Percentiles rank a stretch among this genome's conserved stretches.
These are phyloP conservation scores for Megaleporinus macrocephalus DNA, from an alignment of 2,113 vertebrate genomes.

Conservation along the genomic window DNA sequence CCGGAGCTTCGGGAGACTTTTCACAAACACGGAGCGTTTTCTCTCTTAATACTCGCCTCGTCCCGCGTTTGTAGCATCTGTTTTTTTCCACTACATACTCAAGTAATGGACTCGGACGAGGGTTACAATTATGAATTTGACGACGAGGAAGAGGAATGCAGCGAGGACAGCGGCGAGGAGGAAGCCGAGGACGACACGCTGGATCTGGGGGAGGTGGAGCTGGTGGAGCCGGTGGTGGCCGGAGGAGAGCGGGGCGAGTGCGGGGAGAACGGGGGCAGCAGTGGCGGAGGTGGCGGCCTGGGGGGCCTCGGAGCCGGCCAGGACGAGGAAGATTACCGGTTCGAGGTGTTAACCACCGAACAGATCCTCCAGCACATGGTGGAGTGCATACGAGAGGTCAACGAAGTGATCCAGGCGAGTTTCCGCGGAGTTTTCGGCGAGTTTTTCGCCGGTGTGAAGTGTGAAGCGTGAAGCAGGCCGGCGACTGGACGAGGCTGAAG, in stretches of 20 bases:
- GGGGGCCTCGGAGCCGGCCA: slow-evolving; percentile 85
- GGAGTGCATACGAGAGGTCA: slow-evolving; percentile 98
- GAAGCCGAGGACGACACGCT: slow-evolving; percentile 93
- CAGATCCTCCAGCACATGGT: slow-evolving; percentile 99
- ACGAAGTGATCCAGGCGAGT: slow-evolving; percentile 95
- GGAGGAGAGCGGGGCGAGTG: slow-evolving; percentile 89
- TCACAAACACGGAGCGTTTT: neutral
- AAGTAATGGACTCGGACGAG: slow-evolving; percentile 96
- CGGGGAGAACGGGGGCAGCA: slow-evolving; percentile 84
- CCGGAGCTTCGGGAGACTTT: neutral
- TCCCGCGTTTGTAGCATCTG: neutral
- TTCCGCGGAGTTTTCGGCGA: neutral
- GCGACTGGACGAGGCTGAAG: too few relatives aligned
- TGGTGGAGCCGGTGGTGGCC: slow-evolving; percentile 91
- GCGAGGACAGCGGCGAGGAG: slow-evolving; percentile 93
- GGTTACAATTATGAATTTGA: slow-evolving; percentile 98
- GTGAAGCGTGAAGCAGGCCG: too few relatives aligned
- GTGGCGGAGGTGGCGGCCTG: slow-evolving; percentile 65
- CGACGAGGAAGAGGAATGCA: slow-evolving; percentile 96
- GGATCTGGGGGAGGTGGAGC: slow-evolving; percentile 94
- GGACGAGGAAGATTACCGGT: slow-evolving; percentile 96
- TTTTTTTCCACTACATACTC: neutral
- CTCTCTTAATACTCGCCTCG: neutral
- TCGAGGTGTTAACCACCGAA: slow-evolving; percentile 96
- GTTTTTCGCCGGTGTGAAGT: neutral